Evolutionary conservation across 2,797 vertebrate genomes (phyloP).

Genomic region (Gila robusta): DNA sequence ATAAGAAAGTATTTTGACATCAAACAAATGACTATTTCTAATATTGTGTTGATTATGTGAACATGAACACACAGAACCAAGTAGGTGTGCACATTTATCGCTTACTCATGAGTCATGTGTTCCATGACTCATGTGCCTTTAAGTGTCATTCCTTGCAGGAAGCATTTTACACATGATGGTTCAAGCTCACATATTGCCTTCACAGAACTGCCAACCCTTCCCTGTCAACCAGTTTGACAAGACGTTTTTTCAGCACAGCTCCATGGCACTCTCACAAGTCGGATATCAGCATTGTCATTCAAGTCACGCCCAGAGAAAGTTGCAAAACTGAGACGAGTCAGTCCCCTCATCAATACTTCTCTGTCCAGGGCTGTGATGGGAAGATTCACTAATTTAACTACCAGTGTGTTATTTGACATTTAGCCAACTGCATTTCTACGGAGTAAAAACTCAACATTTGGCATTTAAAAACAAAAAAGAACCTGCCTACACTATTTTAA

Average conservation of each 20-base stretch:
- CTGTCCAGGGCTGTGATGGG: background rate
- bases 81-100: background rate
- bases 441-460: background rate
- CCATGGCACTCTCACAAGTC: background rate
- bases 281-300: slow-evolving; percentile 27
- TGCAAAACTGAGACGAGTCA: background rate
- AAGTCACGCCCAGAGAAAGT: slow-evolving; percentile 50
- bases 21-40: background rate
- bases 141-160: slow-evolving; percentile 1
- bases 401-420: background rate
- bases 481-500: background rate
- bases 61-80: background rate
- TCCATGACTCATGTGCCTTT: background rate
- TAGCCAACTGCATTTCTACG: background rate
- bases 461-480: background rate
- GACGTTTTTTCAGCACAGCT: slow-evolving; percentile 43
- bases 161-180: background rate
- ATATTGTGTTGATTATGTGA: slow-evolving; percentile 1
- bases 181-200: background rate
- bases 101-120: slow-evolving; percentile 10
- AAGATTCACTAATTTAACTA: slow-evolving; percentile 9
- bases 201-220: slow-evolving; percentile 14
- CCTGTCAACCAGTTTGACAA: slow-evolving; percentile 53
- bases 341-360: slow-evolving; percentile 37
- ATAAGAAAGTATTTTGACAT: background rate